Evolutionary conservation across 2,888 invertebrate genomes (phyloP), one percentile per base, ranked within the genome.

Genomic region (Idaea biselata): DNA sequence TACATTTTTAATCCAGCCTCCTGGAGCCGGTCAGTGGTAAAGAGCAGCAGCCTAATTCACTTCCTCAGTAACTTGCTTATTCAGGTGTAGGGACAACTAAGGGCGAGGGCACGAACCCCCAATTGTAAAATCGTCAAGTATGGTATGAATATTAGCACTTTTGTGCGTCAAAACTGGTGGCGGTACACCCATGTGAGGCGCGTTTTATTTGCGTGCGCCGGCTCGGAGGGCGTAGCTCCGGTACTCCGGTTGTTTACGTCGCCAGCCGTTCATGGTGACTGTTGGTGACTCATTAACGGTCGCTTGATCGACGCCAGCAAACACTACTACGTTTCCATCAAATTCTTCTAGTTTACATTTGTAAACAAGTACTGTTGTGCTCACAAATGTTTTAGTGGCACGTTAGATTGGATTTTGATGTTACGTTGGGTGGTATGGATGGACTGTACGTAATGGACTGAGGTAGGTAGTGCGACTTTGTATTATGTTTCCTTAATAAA

Each of bases 201-300:
- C 86, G 83, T 80, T 67, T 82, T 86, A 82, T 84, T 84, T 85
- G 83, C 80, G 81, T 80, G 79, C 81, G 73, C 75, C 73, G 84
- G 83, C 85, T 83, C 85, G 83, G 73, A 77, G 78, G 80, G 77
- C 78, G 80, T 75, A 79, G 78, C 82, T 79, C 76, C 56, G 17
- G 4, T 55, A 44, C 44, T 44, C 44, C 76, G 78, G 81, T 81
- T 86, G 87, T 85, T 87, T 86, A 85, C 83, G 82, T 80, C 84
- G 79, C 74, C 69, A 71, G 63, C 72, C 70, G 73, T 74, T 77
- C 73, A 69, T 73, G 76, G 76, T 88, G 88, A 88, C 82, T 77
- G 73, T 69, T 73, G 76, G 76, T 88, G 88, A 88, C 82, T 88
- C 88, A 88, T 81, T 81, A 86, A 79, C 84, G 80, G 80, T 78